Conservation (phyloP, 2,797 vertebrate genomes). For the Clarias pachynema region DNA sequence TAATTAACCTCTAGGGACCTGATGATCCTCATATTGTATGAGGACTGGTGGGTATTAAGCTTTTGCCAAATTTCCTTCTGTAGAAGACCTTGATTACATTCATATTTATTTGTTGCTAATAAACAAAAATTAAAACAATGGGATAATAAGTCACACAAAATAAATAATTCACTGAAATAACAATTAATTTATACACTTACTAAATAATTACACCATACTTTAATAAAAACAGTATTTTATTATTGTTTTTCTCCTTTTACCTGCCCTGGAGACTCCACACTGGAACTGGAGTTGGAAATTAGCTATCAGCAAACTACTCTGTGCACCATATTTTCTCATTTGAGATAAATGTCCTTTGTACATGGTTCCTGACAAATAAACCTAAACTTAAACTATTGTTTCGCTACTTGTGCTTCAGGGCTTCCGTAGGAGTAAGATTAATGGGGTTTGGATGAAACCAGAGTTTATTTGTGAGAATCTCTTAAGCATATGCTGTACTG, state of each 20-base stretch:
- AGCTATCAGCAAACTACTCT: not conserved
- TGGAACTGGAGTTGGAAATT: slow-evolving; percentile 3
- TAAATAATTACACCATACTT: not conserved
- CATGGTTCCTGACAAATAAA: slow-evolving; percentile 16
- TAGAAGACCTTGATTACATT: no score
- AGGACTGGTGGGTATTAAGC: no score
- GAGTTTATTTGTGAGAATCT: not conserved
- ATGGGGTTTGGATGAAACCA: not conserved
- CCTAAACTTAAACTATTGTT: slow-evolving; percentile 3
- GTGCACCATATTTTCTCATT: slow-evolving; percentile 8
- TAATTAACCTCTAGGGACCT: not conserved
- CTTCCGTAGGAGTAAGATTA: not conserved
- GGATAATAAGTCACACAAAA: not conserved
- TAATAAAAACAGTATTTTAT: not conserved
- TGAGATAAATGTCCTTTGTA: not conserved
- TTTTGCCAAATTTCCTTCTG: no score
- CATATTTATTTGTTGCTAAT: no score
- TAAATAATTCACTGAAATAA: not conserved
- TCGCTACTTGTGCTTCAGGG: not conserved
- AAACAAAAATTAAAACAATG: not conserved
- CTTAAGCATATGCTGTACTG: not conserved
- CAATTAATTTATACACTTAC: not conserved
- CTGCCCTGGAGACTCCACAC: not conserved
- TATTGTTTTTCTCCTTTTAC: not conserved
- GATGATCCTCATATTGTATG: no score